Percentiles rank a stretch among this genome's conserved stretches.
These are phyloP conservation scores for Platypus cylindrus DNA, from an alignment of 2,888 invertebrate species.

Conservation along the genomic window DNA sequence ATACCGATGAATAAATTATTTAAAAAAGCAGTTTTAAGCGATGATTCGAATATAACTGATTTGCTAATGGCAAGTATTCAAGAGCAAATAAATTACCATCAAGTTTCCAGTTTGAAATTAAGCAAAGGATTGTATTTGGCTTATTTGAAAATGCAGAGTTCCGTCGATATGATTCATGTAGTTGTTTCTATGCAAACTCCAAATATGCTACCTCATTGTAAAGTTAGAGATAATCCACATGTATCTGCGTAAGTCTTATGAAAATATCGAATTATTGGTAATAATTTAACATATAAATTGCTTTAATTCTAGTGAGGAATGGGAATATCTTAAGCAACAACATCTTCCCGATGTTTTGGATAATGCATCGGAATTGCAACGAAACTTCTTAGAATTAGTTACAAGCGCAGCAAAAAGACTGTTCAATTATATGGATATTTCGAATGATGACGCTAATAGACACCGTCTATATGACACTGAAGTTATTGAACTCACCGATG, in stretches of 20 bases:
- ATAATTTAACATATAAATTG: conserved; percentile 2
- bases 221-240: conserved; percentile 88
- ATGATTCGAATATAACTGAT: conserved; percentile 66
- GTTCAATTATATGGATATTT: conserved; percentile 70
- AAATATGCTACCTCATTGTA: conserved; percentile 88
- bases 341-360: conserved; percentile 38
- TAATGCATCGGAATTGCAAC: conserved; percentile 62
- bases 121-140: conserved; percentile 86
- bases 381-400: conserved; percentile 65
- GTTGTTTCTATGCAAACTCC: conserved; percentile 87
- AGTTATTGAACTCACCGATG: conserved; percentile 81
- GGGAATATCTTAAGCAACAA: conserved; percentile 72
- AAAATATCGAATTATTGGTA: background rate
- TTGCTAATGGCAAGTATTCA: conserved; percentile 77
- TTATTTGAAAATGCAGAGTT: conserved; percentile 92
- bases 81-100: conserved; percentile 60
- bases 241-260: conserved; percentile 88
- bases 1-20: conserved; percentile 62
- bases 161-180: conserved; percentile 86
- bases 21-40: conserved; percentile 62
- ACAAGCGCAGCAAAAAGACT: conserved; percentile 61
- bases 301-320: conserved; percentile 68
- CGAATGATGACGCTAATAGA: conserved; percentile 50
- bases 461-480: conserved; percentile 87
- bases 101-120: conserved; percentile 72